Base-by-base conservation (phyloP, 2,797 vertebrate species). In the Apogon hyalosoma region DNA sequence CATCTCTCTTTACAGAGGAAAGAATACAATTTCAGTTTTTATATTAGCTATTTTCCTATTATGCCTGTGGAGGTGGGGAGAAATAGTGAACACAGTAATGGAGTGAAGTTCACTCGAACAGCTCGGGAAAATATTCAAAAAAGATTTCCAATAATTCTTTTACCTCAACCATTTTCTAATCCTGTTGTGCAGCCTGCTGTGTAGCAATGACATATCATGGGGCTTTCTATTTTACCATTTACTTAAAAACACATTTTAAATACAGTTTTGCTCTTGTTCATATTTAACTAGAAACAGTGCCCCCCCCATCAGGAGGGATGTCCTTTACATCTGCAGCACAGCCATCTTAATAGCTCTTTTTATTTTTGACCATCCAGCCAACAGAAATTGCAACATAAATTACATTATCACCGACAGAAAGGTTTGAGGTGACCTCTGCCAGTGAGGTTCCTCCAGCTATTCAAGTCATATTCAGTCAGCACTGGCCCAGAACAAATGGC, bases 1-100 rank as follows among this genome's bases (percentile, higher is more conserved):
- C 86, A 87, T 88, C 84, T 87, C 82, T 83, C 86, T 89, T 93
- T 88, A 91, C 86, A 90, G 83, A 79, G 85, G 82, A 87, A 90
- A 87, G 75, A 82, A 91, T 84, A 91, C 88, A 88, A 88, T 92
- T 90, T 90, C 75, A 60, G 54, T 68, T 92, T 90, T 90, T 82
- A 82, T 79, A 89, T 90, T 73, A 78, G 77, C 82, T 75, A 80
- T 90, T 89, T 89, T 87, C 73, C 79, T 76, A 80, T 88, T 87
- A 86, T 70, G 72, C 69, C 73, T 70, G 79, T 89, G 78, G 72
- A 87, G 82, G 84, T 67, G 66, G 77, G 61, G 19, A 70, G 65
- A 73, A 84, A 67, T 62, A 47, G 63, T 71, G 76, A 77, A 64
- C 57, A 56, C 42, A 15, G 70, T 83, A 73, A 80, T 79, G 52